Percentiles rank a stretch among this genome's conserved stretches.
Conservation (phyloP, 2,888 invertebrate genomes). For the Sminthurides aquaticus region DNA sequence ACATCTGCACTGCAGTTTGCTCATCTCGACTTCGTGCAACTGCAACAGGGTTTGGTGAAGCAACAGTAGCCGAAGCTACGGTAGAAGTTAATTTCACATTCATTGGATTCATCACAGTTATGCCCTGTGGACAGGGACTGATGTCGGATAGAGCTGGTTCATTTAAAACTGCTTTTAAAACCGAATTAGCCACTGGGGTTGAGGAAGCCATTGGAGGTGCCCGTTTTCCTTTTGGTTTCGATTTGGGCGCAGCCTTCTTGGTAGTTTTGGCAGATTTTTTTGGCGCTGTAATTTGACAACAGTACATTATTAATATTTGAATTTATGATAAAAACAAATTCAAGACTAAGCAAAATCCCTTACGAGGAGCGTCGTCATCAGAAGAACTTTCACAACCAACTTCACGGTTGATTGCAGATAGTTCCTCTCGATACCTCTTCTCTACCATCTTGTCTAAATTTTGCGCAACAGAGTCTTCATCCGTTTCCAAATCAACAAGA, state of each 20-base stretch:
- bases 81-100: neutral
- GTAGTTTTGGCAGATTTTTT: conserved; percentile 24
- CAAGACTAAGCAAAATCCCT: too few relatives aligned
- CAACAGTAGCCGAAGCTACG: neutral
- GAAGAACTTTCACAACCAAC: conserved; percentile 56
- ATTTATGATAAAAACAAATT: too few relatives aligned
- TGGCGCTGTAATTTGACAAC: conserved; percentile 4
- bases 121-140: neutral
- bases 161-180: conserved; percentile 9
- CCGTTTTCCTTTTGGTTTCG: conserved; percentile 16
- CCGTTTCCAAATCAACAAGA: neutral
- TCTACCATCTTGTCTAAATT: conserved; percentile 24
- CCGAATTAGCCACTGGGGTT: conserved; percentile 3
- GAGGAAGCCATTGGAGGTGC: conserved; percentile 6
- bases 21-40: conserved; percentile 13
- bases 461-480: neutral
- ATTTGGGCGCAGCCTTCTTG: conserved; percentile 16
- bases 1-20: conserved; percentile 29
- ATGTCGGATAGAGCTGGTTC: conserved; percentile 13
- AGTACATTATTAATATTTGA: too few relatives aligned
- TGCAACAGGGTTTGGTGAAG: conserved; percentile 1
- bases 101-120: neutral
- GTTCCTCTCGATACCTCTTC: conserved; percentile 31
- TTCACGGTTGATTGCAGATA: conserved; percentile 23
- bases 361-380: conserved; percentile 66